Conservation (phyloP, 2,888 invertebrate species). For the Toxonevra muliebris region DNA sequence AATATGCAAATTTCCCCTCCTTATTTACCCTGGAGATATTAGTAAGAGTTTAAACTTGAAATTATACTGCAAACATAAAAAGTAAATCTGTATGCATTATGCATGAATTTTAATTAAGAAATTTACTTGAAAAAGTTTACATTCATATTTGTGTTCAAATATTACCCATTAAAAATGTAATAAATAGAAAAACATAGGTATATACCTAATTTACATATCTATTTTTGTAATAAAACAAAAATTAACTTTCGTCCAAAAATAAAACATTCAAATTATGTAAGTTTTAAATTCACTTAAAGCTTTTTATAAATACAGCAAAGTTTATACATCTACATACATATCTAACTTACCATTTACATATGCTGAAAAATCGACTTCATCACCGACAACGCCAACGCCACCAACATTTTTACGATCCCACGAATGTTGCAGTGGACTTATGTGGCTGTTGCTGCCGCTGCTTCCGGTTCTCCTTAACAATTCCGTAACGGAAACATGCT, state of each 20-base stretch:
- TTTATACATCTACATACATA: too few relatives aligned
- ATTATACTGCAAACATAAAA: background rate
- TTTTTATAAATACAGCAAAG: background rate
- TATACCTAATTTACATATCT: too few relatives aligned
- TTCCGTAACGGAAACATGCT: conserved; percentile 17
- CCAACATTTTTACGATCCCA: background rate
- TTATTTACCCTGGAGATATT: background rate
- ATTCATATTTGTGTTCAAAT: too few relatives aligned
- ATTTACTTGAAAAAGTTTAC: too few relatives aligned
- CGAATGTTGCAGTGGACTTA: background rate
- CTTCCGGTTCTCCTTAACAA: background rate
- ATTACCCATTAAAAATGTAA: too few relatives aligned
- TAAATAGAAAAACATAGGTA: too few relatives aligned
- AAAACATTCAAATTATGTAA: background rate
- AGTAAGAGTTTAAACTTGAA: background rate
- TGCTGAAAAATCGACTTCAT: conserved; percentile 44
- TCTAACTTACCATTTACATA: conserved; percentile 50
- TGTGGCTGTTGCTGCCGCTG: conserved; percentile 2
- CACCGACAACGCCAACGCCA: conserved; percentile 8
- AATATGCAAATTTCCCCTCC: conserved; percentile 1
- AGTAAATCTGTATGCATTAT: too few relatives aligned
- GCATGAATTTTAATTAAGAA: too few relatives aligned
- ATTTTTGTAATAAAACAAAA: background rate
- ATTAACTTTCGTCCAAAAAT: background rate
- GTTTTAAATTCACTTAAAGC: background rate